phyloP scores from a whole-genome alignment of 2,113 vertebrate species.

The Gnathonemus longibarbis region DNA sequence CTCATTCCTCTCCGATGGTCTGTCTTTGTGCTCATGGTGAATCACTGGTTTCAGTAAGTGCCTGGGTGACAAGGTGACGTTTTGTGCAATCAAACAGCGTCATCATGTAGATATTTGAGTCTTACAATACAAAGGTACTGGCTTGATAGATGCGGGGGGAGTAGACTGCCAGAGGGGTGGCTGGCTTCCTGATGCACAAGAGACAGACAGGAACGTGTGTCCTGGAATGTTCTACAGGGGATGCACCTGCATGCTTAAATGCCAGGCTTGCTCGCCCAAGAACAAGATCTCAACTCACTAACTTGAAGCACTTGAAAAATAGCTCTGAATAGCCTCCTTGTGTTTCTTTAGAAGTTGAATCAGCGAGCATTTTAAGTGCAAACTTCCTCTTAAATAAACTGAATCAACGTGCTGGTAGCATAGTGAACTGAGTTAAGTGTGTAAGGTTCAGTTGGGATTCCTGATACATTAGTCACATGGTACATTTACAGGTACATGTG shows the following conservation, averaged over 20 bases:
- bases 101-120: neutral
- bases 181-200: neutral
- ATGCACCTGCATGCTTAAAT: conserved; percentile 1
- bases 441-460: neutral
- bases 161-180: neutral
- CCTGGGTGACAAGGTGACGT: neutral
- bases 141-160: neutral
- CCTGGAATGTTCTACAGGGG: neutral
- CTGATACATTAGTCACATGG: neutral
- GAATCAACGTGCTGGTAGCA: neutral
- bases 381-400: neutral
- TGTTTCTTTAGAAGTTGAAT: neutral
- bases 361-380: neutral
- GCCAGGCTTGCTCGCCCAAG: neutral
- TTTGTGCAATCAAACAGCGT: neutral
- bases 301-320: neutral
- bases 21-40: neutral
- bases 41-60: neutral
- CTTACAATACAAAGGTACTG: neutral
- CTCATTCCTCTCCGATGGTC: neutral
- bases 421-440: neutral
- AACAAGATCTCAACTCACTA: neutral
- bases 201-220: neutral
- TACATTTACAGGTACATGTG: neutral
- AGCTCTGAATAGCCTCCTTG: neutral